Base-by-base conservation (phyloP, 2,888 invertebrate species). In the Drosophila mettleri region DNA sequence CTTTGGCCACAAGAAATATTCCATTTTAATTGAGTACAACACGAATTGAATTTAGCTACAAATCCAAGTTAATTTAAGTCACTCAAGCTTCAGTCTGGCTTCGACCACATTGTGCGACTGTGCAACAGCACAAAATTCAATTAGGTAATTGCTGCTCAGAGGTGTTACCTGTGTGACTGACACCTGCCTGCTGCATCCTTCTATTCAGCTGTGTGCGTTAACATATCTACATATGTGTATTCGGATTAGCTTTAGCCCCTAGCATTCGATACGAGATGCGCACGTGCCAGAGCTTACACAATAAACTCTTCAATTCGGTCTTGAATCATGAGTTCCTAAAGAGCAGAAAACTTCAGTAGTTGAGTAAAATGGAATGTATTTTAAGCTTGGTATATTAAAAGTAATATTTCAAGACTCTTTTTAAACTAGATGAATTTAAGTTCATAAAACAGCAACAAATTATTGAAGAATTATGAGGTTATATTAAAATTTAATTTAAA, bases 61-160 rank as follows among this genome's bases (percentile, higher is more conserved):
- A 41, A 27, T 27, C n/a, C 22, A n/a, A 18, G 41, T 34, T n/a
- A 24, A 43, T 57, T 20, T 16, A n/a, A 29, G 49, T 29, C 12
- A 22, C 29, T 12, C 24, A 5, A 41, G 18, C 27, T 27, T n/a
- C n/a, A 3, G 45, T 18, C 31, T 9, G 31, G 33, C 20, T 36
- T 27, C 1, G 27, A n/a, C 36, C 14, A 7, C 16, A 18, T 18
- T 22, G 12, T 33, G 38, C 22, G 22, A 12, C 16, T 24, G 4
- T 20, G 68, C 43, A 49, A 16, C 49, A 49, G 36, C 45, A 31
- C 53, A 48, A 49, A 70, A 67, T 64, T 68, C 48, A 70, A 80
- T 84, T 83, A 73, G 52, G 59, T 69, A 77, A 80, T 74, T 74
- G 85, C 48, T 64, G 51, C 7, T n/a, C 20, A 16, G 16, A 8